Evolutionary conservation across 2,113 vertebrate species (phyloP).

Genomic region (Puma concolor): DNA sequence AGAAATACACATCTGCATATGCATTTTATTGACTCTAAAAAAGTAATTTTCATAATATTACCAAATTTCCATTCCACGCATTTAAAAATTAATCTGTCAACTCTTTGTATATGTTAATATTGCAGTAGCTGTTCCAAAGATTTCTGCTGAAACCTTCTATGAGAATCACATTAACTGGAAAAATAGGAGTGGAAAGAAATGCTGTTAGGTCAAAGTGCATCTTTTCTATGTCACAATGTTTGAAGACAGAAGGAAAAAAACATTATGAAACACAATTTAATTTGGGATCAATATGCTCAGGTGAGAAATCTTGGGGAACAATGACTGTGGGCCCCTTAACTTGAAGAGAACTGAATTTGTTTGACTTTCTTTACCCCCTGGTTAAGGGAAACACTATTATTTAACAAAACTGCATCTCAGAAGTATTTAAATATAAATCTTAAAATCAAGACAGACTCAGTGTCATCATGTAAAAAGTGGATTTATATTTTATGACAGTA

Average conservation of each 20-base stretch:
- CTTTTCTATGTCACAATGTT: neutral
- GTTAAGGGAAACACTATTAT: neutral
- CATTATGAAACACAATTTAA: neutral
- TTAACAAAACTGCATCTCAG: neutral
- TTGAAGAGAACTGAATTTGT: neutral
- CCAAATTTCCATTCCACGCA: neutral
- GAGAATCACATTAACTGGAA: neutral
- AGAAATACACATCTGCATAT: neutral
- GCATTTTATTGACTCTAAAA: neutral
- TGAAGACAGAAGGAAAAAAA: neutral
- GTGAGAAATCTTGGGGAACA: neutral
- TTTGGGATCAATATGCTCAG: neutral
- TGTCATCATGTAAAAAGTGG: neutral
- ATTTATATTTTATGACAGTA: neutral
- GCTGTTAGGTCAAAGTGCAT: neutral
- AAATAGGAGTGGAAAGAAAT: neutral
- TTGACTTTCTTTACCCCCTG: neutral
- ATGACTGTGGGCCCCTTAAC: neutral
- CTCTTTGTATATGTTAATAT: neutral
- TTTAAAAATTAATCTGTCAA: neutral
- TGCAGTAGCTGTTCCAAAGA: neutral
- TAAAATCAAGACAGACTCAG: neutral
- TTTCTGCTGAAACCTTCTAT: neutral
- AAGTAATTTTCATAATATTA: neutral
- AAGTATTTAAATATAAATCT: conserved; percentile 15